phyloP scores from a whole-genome alignment of 2,888 invertebrate genomes.

The Drosophila sordidapex region DNA sequence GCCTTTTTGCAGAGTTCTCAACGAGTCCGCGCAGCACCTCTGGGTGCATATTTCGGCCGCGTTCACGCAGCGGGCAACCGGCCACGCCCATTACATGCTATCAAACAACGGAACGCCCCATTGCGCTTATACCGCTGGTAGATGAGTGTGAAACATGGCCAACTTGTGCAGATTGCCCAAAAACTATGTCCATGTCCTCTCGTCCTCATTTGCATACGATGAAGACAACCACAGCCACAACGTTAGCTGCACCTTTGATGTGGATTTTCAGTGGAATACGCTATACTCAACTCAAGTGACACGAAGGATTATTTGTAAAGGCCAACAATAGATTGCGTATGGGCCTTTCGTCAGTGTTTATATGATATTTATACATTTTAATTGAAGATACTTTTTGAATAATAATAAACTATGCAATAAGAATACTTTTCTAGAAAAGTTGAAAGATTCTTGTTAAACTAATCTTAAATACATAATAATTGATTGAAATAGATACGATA shows the following conservation, averaged over 20 bases:
- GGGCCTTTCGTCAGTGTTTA: neutral
- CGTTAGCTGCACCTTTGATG: slow-evolving; percentile 48
- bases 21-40: slow-evolving; percentile 3
- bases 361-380: neutral
- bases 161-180: slow-evolving; percentile 32
- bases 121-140: slow-evolving; percentile 7
- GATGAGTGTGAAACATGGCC: slow-evolving; percentile 23
- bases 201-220: slow-evolving; percentile 47
- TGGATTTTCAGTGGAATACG: slow-evolving; percentile 29
- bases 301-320: neutral
- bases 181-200: slow-evolving; percentile 49
- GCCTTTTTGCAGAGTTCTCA: neutral
- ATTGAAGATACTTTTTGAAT: neutral
- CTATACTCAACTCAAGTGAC: neutral
- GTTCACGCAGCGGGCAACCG: slow-evolving; percentile 45
- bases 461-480: neutral
- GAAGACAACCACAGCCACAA: slow-evolving; percentile 13
- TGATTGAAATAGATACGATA: neutral
- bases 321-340: neutral
- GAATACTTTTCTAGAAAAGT: neutral
- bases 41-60: slow-evolving; percentile 42
- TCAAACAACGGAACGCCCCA: slow-evolving; percentile 49
- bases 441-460: neutral
- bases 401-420: no score
- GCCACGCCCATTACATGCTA: slow-evolving; percentile 61